Base-by-base conservation (phyloP, 53 echinoderm and acorn worm genomes). In the Echinarachnius parma region DNA sequence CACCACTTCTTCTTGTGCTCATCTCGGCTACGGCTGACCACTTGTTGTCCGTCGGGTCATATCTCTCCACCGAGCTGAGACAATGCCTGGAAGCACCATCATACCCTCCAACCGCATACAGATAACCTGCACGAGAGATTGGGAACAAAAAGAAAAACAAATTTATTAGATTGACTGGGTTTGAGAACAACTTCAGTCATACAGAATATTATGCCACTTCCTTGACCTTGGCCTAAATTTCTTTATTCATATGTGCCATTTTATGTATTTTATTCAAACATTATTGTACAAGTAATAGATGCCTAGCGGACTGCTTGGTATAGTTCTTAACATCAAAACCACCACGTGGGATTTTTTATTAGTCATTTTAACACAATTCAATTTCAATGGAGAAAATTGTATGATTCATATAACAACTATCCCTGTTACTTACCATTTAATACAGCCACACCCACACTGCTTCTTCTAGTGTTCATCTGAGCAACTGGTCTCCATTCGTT, bases 91-190 rank as follows among this genome's bases (percentile, higher is more conserved):
- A 96, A 10, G 91, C 91, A 39, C 98, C 98, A 23, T 96, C 98
- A 61, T 96, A 96, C 22, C 98, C 98, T 11, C 98, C 98, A 5
- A 96, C 98, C 39, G 98, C 98, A 60, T 96, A 96, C 33, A 91
- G 60, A 42, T 83, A 86, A 46, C 88, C 98, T 87, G 67, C 1
- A 48, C 1, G 30, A 52, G 14, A 18, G 11, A 49, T 39, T 7
- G 13, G 7, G 16, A 23, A 36, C 13, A 48, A 29, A 49, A 59
- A 75, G 16, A 53, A 31, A 21, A 47, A 21, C 23, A 20, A 9
- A 21, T n/a, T 7, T 22, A 16, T 24, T 28, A 24, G 10, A 27
- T 18, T 19, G 61, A 27, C n/a, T n/a, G n/a, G n/a, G 13, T 55
- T 55, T 9, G 9, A 22, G 21, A 55, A 9, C 13, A n/a, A 55